Percentiles rank a stretch among this genome's conserved stretches.
Evolutionary conservation across 1,140 invertebrate genomes (phyloP).

Genomic region (Maconellicoccus hirsutus): DNA sequence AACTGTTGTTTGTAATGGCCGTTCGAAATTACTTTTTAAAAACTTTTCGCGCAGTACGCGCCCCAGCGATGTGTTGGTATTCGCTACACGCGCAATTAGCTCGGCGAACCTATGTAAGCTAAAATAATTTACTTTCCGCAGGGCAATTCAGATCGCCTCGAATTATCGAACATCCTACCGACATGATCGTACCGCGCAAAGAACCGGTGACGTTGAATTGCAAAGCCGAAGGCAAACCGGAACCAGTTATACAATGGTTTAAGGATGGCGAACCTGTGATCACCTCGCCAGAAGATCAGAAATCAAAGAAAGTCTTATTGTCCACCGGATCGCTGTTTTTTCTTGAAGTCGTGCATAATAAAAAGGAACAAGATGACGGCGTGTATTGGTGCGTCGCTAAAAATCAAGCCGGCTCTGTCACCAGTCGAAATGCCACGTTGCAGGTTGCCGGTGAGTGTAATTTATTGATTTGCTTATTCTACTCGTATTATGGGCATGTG

Average conservation of each 20-base stretch:
- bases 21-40: too few relatives aligned
- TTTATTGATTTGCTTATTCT: background rate
- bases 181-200: constrained; percentile 60
- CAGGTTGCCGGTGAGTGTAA: constrained; percentile 59
- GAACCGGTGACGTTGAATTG: constrained; percentile 85
- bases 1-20: too few relatives aligned
- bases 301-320: constrained; percentile 30
- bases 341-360: constrained; percentile 61
- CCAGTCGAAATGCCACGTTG: constrained; percentile 58
- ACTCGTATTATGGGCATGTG: too few relatives aligned
- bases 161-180: constrained; percentile 32
- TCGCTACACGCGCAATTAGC: too few relatives aligned
- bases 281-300: constrained; percentile 35
- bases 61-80: too few relatives aligned
- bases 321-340: constrained; percentile 32
- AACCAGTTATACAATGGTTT: constrained; percentile 81
- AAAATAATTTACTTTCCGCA: constrained; percentile 27
- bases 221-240: constrained; percentile 79
- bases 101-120: too few relatives aligned
- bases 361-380: constrained; percentile 71
- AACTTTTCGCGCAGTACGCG: too few relatives aligned
- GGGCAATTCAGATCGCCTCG: constrained; percentile 32
- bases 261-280: constrained; percentile 65
- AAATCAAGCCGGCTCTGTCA: constrained; percentile 67
- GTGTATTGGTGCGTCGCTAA: constrained; percentile 78